Percentiles rank a stretch among this genome's conserved stretches.
These are phyloP conservation scores for Myotis vivesi DNA, from an alignment of 2,797 vertebrate genomes.

Conservation along the genomic window DNA sequence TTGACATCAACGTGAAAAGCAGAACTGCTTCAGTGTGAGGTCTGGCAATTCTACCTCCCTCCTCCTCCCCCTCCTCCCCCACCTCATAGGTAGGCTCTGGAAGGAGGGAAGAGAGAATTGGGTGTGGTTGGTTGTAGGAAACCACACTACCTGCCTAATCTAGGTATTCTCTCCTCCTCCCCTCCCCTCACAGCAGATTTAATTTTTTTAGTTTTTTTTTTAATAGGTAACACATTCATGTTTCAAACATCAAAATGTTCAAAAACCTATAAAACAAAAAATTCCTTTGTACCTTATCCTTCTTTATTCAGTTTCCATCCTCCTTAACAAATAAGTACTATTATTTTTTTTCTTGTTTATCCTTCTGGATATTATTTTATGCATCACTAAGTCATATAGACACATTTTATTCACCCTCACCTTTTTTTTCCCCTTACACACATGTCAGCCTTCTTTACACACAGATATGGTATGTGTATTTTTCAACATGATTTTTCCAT, in stretches of 20 bases:
- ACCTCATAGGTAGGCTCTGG: not conserved
- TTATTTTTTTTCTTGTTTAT: constrained; percentile 1
- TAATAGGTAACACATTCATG: not conserved
- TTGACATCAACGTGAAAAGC: not conserved
- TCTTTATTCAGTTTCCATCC: not conserved
- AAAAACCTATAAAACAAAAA: constrained; percentile 8
- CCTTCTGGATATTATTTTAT: not conserved
- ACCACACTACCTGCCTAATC: not conserved
- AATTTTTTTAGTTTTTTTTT: constrained; percentile 39
- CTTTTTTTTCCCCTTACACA: not conserved
- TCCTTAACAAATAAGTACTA: not conserved
- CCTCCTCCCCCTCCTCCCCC: too few species aligned
- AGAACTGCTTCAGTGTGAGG: not conserved
- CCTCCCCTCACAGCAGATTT: not conserved
- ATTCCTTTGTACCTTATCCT: not conserved
- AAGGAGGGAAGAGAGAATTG: not conserved
- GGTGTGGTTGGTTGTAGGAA: constrained; percentile 29
- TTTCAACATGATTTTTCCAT: constrained; percentile 5
- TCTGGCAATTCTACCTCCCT: not conserved
- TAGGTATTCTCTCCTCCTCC: not conserved
- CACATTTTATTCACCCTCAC: not conserved
- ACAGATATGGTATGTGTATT: not conserved
- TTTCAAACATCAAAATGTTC: not conserved
- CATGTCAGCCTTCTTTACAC: not conserved
- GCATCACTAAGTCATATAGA: not conserved